These are phyloP conservation scores for Alosa alosa DNA, from an alignment of 2,113 vertebrate species.

Conservation along the genomic window DNA sequence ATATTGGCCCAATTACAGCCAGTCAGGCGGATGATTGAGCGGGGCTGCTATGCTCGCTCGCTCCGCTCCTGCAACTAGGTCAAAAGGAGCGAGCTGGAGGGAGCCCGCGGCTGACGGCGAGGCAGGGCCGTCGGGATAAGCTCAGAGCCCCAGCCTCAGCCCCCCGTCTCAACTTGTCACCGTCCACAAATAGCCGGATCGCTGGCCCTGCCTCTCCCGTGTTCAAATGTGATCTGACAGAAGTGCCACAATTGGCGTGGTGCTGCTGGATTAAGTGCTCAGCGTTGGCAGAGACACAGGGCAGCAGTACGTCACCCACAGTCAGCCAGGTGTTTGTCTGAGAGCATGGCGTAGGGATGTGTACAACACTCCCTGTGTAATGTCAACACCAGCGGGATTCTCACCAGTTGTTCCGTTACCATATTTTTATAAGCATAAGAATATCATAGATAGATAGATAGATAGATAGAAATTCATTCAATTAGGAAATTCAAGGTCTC, in stretches of 20 bases:
- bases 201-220: background rate
- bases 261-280: conserved; percentile 5
- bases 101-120: background rate
- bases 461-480: too few species aligned
- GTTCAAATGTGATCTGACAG: background rate
- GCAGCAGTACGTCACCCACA: background rate
- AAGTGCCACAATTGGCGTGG: conserved; percentile 23
- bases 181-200: conserved; percentile 27
- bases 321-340: background rate
- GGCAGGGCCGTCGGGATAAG: conserved; percentile 8
- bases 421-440: too few species aligned
- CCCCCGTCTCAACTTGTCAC: conserved; percentile 21
- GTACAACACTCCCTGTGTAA: too few species aligned
- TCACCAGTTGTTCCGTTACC: background rate
- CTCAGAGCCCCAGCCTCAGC: conserved; percentile 8
- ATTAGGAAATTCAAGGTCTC: too few species aligned
- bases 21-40: conserved; percentile 12
- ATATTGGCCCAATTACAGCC: conserved; percentile 36
- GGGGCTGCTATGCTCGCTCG: background rate
- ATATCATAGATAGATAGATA: too few species aligned
- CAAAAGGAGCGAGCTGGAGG: conserved; percentile 25
- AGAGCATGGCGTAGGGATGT: background rate
- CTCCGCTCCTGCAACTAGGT: conserved; percentile 40
- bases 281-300: background rate
- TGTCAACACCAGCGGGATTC: too few species aligned